These are phyloP conservation scores for Tilapia sparmanii DNA, from an alignment of 2,113 vertebrate genomes.

Conservation along the genomic window DNA sequence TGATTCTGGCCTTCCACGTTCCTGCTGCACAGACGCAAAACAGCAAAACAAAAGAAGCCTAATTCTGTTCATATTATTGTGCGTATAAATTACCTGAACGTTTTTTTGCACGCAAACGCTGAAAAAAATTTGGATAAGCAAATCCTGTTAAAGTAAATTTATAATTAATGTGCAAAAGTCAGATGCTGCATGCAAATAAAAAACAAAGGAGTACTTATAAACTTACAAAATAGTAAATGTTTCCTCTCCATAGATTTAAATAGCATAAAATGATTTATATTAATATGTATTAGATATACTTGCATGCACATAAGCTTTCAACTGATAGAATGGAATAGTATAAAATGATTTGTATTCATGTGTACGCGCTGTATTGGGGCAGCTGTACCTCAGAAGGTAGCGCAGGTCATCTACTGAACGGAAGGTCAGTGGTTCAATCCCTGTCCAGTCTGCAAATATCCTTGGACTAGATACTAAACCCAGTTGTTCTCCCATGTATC, in stretches of 20 bases:
- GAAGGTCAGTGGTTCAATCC: background rate
- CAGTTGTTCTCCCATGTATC: background rate
- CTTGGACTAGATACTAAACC: background rate
- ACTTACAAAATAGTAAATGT: background rate
- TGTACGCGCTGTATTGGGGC: background rate
- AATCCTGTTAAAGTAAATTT: background rate
- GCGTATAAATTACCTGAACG: background rate
- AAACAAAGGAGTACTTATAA: background rate
- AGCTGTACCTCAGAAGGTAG: background rate
- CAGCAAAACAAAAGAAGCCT: background rate
- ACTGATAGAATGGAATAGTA: background rate
- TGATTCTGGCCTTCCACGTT: background rate
- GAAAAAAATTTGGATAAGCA: background rate
- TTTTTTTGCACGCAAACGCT: background rate
- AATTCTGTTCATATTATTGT: background rate
- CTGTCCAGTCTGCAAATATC: background rate
- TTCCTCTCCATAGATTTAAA: background rate
- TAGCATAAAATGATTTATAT: background rate
- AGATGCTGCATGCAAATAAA: background rate
- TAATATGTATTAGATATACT: background rate
- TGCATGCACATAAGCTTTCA: background rate
- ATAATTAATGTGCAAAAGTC: background rate
- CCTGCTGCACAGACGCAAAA: background rate
- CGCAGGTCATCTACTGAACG: background rate
- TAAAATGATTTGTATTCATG: background rate